A percentile compares a stretch with the other conserved stretches of the same genome.
phyloP scores from a whole-genome alignment of 2,888 invertebrate genomes.

The Galeruca laticollis region DNA sequence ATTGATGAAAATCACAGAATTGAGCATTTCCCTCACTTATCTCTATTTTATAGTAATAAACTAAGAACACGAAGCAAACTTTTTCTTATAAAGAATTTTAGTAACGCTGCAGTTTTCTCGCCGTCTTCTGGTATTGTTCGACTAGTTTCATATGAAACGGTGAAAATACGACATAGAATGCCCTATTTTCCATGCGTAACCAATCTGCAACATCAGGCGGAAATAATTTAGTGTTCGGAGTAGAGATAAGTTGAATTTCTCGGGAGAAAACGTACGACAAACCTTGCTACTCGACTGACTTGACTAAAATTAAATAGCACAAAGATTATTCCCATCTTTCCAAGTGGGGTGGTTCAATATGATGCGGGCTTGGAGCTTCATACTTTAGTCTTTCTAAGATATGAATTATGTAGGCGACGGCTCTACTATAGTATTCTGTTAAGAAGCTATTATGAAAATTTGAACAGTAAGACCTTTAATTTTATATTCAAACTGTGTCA shows the following conservation, averaged over 20 bases:
- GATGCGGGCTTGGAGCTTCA: constrained; percentile 1
- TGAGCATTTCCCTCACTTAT: background rate
- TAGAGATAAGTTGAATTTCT: constrained; percentile 36
- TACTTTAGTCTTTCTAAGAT: constrained; percentile 6
- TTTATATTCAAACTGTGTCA: background rate
- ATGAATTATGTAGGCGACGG: constrained; percentile 20
- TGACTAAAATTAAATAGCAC: constrained; percentile 33
- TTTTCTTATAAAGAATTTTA: background rate
- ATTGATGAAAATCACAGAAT: too few relatives aligned
- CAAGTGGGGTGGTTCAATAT: constrained; percentile 17
- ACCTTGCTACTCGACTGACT: constrained; percentile 35
- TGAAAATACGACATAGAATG: constrained; percentile 29
- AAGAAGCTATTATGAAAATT: constrained; percentile 16
- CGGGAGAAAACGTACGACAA: constrained; percentile 37
- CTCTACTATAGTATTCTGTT: background rate
- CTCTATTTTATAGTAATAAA: background rate
- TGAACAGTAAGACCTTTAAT: background rate
- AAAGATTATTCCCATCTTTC: constrained; percentile 26
- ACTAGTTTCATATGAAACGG: constrained; percentile 18
- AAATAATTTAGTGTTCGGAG: constrained; percentile 42
- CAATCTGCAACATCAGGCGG: constrained; percentile 41
- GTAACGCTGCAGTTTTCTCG: background rate
- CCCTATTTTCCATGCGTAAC: constrained; percentile 35
- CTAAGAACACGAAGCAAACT: background rate
- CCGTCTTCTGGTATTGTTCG: constrained; percentile 16